Evolutionary conservation across 2,113 vertebrate species (phyloP).

Genomic region (Malurus elegans): DNA sequence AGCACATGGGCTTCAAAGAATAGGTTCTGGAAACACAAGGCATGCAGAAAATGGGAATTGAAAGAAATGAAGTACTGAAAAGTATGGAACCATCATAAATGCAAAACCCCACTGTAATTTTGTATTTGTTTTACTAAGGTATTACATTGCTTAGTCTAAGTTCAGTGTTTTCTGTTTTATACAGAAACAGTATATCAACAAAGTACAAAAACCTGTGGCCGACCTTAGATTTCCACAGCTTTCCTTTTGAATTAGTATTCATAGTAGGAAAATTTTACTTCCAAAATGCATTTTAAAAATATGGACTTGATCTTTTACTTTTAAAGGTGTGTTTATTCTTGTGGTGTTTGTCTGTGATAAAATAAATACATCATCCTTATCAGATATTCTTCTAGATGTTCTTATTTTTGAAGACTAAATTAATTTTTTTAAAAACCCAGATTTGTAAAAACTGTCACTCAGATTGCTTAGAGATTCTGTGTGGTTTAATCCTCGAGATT

Average conservation of each 20-base stretch:
- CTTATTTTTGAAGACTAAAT: neutral
- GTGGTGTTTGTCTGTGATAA: neutral
- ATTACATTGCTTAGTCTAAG: neutral
- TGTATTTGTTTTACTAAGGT: neutral
- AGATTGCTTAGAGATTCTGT: neutral
- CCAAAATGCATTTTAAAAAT: neutral
- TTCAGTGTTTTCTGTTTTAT: neutral
- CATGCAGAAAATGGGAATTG: neutral
- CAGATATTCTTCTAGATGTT: neutral
- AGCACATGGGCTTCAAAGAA: neutral
- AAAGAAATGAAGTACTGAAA: neutral
- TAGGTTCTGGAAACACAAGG: neutral
- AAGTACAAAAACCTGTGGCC: neutral
- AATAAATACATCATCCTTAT: neutral
- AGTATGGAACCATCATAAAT: neutral
- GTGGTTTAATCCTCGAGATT: neutral
- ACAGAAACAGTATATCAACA: neutral
- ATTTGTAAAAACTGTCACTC: neutral
- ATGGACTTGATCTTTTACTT: neutral
- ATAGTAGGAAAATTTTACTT: neutral
- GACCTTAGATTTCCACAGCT: neutral
- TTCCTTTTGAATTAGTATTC: neutral
- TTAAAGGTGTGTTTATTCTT: neutral
- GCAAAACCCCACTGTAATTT: neutral
- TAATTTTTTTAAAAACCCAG: neutral